These are phyloP conservation scores for Acrocera orbiculus DNA, from an alignment of 2,888 invertebrate species.

Conservation along the genomic window DNA sequence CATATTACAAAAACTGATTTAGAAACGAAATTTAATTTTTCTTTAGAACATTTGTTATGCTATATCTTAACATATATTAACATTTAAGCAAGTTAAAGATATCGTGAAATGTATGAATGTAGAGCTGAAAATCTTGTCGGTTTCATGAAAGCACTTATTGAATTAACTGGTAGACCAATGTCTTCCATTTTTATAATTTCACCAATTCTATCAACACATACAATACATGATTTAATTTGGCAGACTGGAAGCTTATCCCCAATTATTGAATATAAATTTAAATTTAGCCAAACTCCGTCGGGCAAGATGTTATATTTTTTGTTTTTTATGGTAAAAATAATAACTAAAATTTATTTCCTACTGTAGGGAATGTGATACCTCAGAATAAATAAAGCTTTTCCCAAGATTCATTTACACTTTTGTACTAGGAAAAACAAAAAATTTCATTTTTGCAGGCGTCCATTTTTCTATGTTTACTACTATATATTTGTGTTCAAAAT, in stretches of 20 bases:
- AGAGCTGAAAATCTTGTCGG: conserved; percentile 58
- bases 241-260: conserved; percentile 69
- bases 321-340: too few relatives aligned
- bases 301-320: too few relatives aligned
- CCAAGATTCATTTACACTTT: too few relatives aligned
- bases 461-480: too few relatives aligned
- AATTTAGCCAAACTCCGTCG: conserved; percentile 28
- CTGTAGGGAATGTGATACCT: too few relatives aligned
- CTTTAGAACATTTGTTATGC: conserved; percentile 36
- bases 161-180: conserved; percentile 44
- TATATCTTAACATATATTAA: conserved; percentile 42
- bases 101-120: conserved; percentile 65
- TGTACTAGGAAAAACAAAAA: too few relatives aligned
- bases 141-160: conserved; percentile 48
- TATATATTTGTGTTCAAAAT: too few relatives aligned
- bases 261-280: conserved; percentile 49
- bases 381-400: too few relatives aligned
- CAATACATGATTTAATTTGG: conserved; percentile 58
- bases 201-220: conserved; percentile 26
- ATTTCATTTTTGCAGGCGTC: too few relatives aligned
- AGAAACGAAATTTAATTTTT: conserved; percentile 25
- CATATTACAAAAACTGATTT: conserved; percentile 29
- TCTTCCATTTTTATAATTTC: conserved; percentile 28
- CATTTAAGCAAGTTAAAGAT: conserved; percentile 47
- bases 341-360: too few relatives aligned